Base-by-base conservation (phyloP, 2,888 invertebrate species). In the Chrysotoxum bicinctum region DNA sequence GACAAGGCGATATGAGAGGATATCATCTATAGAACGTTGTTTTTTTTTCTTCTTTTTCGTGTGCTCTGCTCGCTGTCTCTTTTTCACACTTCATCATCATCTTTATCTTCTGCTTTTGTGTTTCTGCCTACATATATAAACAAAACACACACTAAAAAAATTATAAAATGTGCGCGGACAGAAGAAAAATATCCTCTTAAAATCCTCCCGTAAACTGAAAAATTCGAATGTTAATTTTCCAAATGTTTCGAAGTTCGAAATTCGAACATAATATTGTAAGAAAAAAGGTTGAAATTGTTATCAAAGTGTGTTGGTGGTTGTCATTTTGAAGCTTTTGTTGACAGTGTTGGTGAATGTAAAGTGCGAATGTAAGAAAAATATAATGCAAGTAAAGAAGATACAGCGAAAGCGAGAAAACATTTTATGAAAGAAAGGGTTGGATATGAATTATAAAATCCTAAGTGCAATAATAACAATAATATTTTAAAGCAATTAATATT, bases 1-100 rank as follows among this genome's bases (percentile, higher is more conserved):
- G 58, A 79, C 74, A 84, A 70, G 74, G 70, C 75, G 70, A 84
- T 45, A 64, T 84, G 79, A 84, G 79, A 79, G 79, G 74, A 75
- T 70, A 70, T 78, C 19, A 48, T 75, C 75, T 72, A 72, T 84
- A 84, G 72, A 50, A 35, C 35, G 35, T 84, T 70, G 66, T 76
- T 79, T 79, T 54, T 56, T 68, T 70, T 62, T 52, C 56, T 66
- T 32, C 50, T 83, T 77, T 52, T 26, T 78, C 43, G 19, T 40
- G 52, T 32, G 23, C 30, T 2, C 50, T 60, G 69, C 45, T 26
- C 21, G 50, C 66, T 23, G 62, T 70, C 60, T 75, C 16, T 50
- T 30, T 45, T 78, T 64, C 66, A 72, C 68, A 72, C 68, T 40
- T 73, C 60, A 70, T 62, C 66, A 60, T 80, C 56, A 37, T 14